These are phyloP conservation scores for Oenanthe melanoleuca DNA, from an alignment of 2,113 vertebrate species.

Conservation along the genomic window DNA sequence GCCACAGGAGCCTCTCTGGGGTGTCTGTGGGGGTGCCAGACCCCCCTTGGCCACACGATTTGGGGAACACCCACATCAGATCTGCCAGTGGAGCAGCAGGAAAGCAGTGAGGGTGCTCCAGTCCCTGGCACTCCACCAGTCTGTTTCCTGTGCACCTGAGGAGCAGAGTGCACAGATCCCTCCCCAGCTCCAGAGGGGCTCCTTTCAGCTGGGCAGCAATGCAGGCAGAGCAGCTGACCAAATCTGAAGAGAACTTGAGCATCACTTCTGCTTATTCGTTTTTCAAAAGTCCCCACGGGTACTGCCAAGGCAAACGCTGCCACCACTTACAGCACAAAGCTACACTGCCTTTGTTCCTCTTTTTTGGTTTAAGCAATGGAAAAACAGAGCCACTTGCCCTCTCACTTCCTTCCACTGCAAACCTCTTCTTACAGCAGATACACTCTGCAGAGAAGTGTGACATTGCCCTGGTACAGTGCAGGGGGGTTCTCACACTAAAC, in stretches of 20 bases:
- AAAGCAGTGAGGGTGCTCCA: neutral
- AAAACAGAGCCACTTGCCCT: slow-evolving; percentile 41
- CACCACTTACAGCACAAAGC: slow-evolving; percentile 12
- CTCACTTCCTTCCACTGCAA: neutral
- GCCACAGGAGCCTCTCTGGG: neutral
- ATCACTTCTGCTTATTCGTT: slow-evolving; percentile 13
- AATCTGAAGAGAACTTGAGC: neutral
- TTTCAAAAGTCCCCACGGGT: neutral
- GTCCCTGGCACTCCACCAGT: neutral
- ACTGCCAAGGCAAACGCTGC: neutral
- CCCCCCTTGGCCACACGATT: accelerated
- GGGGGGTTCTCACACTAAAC: neutral
- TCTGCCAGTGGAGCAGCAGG: neutral
- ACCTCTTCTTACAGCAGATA: neutral
- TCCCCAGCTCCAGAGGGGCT: neutral
- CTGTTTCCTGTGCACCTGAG: neutral
- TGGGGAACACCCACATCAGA: neutral
- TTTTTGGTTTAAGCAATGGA: slow-evolving; percentile 62
- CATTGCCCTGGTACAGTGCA: neutral
- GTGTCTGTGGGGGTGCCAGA: neutral
- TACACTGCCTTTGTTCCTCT: slow-evolving; percentile 65
- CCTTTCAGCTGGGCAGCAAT: neutral
- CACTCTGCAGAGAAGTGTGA: neutral
- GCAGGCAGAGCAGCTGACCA: neutral
- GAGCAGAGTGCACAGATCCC: accelerated